phyloP scores from a whole-genome alignment of 2,888 invertebrate species.

The Nemoura dubitans region DNA sequence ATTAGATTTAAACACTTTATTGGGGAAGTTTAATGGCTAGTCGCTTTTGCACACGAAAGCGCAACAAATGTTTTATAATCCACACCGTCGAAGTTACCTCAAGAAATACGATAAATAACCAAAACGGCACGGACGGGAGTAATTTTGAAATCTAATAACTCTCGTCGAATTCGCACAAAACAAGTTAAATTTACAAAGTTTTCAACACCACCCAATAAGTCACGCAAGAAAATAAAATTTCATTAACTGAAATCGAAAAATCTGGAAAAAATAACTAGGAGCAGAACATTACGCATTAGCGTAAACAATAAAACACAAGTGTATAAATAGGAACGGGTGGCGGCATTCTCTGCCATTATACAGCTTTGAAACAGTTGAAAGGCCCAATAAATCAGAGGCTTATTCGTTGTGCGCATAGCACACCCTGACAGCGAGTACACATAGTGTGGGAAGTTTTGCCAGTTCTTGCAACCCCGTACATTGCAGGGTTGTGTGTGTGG shows the following conservation, averaged over 20 bases:
- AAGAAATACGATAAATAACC: conserved; percentile 12
- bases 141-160: not conserved
- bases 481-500: not conserved
- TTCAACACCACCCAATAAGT: not conserved
- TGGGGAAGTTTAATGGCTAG: conserved; percentile 7
- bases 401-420: not conserved
- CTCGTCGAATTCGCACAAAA: not conserved
- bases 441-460: not conserved
- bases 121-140: not conserved
- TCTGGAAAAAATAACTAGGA: not conserved
- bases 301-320: not conserved
- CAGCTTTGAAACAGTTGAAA: not conserved
- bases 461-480: not conserved
- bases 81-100: conserved; percentile 1
- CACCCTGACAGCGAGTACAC: not conserved
- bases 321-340: not conserved
- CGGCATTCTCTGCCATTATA: not conserved
- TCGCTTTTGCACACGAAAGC: not conserved
- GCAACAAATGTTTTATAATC: conserved; percentile 18
- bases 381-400: not conserved
- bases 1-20: not conserved
- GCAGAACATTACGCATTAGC: not conserved
- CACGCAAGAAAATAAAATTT: not conserved
- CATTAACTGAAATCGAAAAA: not conserved
- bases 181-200: not conserved